Conservation (phyloP, 2,888 invertebrate species). For the Agapetus fuscipes region DNA sequence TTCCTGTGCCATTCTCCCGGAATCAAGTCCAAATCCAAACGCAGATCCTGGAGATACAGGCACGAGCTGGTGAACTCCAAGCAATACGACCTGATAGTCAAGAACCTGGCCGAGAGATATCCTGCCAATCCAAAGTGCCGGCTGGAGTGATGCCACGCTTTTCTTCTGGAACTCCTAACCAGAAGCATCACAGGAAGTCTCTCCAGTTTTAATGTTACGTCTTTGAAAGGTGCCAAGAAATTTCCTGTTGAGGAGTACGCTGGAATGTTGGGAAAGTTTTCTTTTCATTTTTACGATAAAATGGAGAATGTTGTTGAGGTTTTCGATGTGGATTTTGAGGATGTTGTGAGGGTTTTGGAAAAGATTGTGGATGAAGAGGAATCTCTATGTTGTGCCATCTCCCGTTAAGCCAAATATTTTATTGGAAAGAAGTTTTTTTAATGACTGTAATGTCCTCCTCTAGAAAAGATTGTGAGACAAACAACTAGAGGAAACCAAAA, state of each 20-base stretch:
- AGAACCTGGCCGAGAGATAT: slow-evolving; percentile 38
- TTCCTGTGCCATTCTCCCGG: slow-evolving; percentile 64
- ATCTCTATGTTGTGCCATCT: background rate
- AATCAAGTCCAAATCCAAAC: slow-evolving; percentile 40
- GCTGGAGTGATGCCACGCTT: slow-evolving; percentile 18
- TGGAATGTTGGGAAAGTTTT: no score
- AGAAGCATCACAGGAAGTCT: background rate
- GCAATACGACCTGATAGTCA: slow-evolving; percentile 41
- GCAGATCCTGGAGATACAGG: slow-evolving; percentile 24
- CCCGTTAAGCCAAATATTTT: no score
- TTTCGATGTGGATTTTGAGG: background rate
- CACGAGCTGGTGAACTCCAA: slow-evolving; percentile 34
- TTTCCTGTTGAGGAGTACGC: no score
- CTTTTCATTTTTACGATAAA: background rate
- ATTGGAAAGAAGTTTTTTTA: no score
- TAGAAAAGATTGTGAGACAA: no score
- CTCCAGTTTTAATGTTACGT: no score
- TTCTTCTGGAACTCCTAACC: background rate
- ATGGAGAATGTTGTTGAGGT: background rate
- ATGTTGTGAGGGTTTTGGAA: background rate
- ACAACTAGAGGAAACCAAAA: no score
- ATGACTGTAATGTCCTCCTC: no score
- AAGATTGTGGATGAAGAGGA: background rate
- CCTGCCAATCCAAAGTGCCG: slow-evolving; percentile 30
- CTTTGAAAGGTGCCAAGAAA: no score